phyloP scores from a whole-genome alignment of 2,113 vertebrate genomes.

The Alethe diademata region DNA sequence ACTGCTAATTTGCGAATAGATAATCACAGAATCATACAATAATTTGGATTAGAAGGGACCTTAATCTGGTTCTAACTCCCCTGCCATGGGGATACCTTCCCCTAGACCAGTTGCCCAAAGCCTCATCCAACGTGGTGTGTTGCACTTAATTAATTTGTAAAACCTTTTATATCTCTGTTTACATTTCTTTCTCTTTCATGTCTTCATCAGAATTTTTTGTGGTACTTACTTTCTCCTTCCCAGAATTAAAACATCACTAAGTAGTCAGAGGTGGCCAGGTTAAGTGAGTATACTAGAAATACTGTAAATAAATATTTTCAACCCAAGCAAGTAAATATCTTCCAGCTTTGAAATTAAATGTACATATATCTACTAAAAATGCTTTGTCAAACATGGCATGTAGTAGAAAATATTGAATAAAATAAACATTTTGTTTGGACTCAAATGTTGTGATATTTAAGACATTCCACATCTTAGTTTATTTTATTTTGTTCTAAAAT shows the following conservation, averaged over 20 bases:
- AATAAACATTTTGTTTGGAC: not conserved
- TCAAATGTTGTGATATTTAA: not conserved
- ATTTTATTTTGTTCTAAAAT: not conserved
- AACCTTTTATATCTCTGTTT: not conserved
- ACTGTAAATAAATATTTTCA: not conserved
- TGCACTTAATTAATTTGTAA: not conserved
- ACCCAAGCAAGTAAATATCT: not conserved
- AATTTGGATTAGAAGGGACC: not conserved
- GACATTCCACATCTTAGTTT: not conserved
- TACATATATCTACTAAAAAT: not conserved
- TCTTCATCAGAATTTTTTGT: not conserved
- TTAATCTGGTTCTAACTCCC: not conserved
- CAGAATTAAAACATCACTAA: not conserved
- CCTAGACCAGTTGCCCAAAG: not conserved
- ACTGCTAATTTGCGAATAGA: not conserved
- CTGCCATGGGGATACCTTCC: accelerated
- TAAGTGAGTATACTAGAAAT: not conserved
- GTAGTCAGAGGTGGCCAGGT: not conserved
- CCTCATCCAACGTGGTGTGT: not conserved
- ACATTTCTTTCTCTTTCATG: not conserved
- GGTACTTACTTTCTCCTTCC: not conserved
- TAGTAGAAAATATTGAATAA: not conserved
- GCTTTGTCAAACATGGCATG: not conserved
- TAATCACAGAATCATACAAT: not conserved
- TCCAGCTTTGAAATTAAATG: not conserved